Base-by-base conservation (phyloP, 2,888 invertebrate species). In the Trachelus tabidus region DNA sequence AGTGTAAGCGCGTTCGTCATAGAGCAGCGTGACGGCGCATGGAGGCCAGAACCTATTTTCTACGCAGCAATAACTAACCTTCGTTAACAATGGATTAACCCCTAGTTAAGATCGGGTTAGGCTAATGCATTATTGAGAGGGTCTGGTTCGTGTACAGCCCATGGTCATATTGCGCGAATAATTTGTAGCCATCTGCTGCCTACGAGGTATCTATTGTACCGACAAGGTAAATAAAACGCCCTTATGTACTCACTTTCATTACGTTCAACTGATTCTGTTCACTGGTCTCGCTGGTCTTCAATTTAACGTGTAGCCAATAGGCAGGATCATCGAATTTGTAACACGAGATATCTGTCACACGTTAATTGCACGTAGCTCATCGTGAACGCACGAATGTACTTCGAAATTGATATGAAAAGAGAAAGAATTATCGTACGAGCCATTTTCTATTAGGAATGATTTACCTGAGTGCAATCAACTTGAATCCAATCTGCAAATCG, bases 181-280 rank as follows among this genome's bases (percentile, higher is more conserved):
- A 84, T 84, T 84, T 84, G 84, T 82, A 82, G 79, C 83, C 84
- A 82, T 83, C 83, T 84, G 83, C 81, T 82, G 80, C 76, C 77
- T 73, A 76, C 77, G 79, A 79, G 79, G 81, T 79, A 81, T 77
- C 83, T 77, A 83, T 83, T 83, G 83, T 83, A 77, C 82, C 76
- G 80, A 80, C 79, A 79, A 82, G 82, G 83, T 84, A 84, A 84
- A 84, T 84, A 84, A 84, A 84, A 84, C 84, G 83, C 84, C 83
- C 83, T 81, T 83, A 81, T 80, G 82, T 79, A 30, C 68, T 15
- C 31, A 33, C 11, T 75, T 34, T 68, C 75, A 34, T 68, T 68
- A 56, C 23, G 23, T 56, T 56, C 56, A 56, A 56, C 9, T 23
- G 56, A 56, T 56, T 56, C 56, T 56, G 23, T 56, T 56, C 56